phyloP scores from a whole-genome alignment of 2,888 invertebrate species.

The Dolichopus griseipennis region DNA sequence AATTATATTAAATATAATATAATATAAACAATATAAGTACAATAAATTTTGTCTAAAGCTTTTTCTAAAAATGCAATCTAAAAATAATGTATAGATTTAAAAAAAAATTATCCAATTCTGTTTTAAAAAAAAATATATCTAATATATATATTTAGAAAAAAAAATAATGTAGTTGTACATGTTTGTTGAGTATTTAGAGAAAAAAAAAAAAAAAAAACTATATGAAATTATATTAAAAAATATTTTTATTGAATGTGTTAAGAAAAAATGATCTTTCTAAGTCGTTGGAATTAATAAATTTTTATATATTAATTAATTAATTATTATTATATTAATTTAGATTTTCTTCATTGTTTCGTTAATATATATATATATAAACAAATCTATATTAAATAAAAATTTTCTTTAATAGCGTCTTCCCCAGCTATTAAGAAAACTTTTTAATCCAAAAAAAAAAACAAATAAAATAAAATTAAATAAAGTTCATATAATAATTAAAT shows the following conservation, averaged over 20 bases:
- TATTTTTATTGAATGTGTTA: background rate
- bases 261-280: conserved; percentile 8
- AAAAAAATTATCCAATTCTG: no score
- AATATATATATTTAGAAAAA: conserved; percentile 2
- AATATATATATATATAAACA: no score
- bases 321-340: background rate
- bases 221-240: background rate
- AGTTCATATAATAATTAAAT: no score
- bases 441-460: background rate
- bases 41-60: no score
- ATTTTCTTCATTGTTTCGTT: background rate
- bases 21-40: no score
- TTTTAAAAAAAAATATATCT: background rate
- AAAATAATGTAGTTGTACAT: conserved; percentile 3
- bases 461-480: conserved; percentile 23
- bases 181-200: background rate
- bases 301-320: background rate
- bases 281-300: conserved; percentile 7
- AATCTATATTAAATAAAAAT: conserved; percentile 13
- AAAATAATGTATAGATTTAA: no score
- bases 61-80: no score
- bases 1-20: no score
- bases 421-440: conserved; percentile 37
- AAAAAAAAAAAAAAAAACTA: no score
- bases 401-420: conserved; percentile 42